These are phyloP conservation scores for Oreochromis grahami DNA, from an alignment of 2,797 vertebrate genomes.

Conservation along the genomic window DNA sequence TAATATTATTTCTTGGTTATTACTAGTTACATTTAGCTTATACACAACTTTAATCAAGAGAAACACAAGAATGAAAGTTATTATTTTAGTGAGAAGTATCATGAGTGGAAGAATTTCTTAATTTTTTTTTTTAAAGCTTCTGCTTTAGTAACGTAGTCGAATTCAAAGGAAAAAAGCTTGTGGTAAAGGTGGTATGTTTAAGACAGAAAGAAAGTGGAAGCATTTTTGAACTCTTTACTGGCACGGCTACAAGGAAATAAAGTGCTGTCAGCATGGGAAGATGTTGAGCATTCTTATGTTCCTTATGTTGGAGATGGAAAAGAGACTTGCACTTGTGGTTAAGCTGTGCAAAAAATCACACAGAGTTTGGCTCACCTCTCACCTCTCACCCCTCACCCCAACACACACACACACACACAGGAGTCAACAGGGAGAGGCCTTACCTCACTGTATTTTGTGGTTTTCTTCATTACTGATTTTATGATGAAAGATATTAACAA, in stretches of 20 bases:
- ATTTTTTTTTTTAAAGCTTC: neutral
- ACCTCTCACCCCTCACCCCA: neutral
- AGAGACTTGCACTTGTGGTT: neutral
- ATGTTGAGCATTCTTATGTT: neutral
- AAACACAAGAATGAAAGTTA: neutral
- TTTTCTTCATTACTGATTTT: neutral
- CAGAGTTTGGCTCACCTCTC: neutral
- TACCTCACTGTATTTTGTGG: neutral
- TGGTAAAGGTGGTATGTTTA: constrained; percentile 5
- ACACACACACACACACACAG: neutral
- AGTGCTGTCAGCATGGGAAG: neutral
- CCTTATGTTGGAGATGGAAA: neutral
- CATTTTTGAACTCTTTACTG: neutral
- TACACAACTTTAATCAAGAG: neutral
- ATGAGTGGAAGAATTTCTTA: neutral
- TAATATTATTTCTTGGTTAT: neutral
- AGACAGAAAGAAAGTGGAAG: constrained; percentile 26
- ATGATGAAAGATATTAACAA: neutral
- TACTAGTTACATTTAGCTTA: neutral
- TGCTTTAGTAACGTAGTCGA: neutral
- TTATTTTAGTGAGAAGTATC: neutral
- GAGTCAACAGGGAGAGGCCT: neutral
- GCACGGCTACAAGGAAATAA: neutral
- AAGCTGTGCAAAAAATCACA: neutral
- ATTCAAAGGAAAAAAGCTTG: constrained; percentile 9